Base-by-base conservation (phyloP, 2,113 vertebrate species). In the Cromileptes altivelis region DNA sequence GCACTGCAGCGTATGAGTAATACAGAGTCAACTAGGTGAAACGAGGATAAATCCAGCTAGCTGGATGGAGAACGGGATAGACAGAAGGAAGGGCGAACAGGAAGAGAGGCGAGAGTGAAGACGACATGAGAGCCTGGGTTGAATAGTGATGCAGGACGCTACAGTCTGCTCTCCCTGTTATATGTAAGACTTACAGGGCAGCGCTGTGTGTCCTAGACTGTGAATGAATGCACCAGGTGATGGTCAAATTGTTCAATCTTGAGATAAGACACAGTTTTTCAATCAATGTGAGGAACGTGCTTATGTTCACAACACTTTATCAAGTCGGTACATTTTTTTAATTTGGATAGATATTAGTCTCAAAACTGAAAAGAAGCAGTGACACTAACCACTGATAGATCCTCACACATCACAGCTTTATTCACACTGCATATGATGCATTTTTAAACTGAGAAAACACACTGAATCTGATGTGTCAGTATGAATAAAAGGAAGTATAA, bases 21-120 rank as follows among this genome's bases (percentile, higher is more conserved):
- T 21, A 75, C 52, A 10, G n/a, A 65, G 69, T 71, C 74, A 73
- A 42, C 65, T 30, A 40, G 80, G 81, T 88, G 83, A 84, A 80
- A 82, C 52, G 1, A 70, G 86, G 89, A 84, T 58, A 73, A 40
- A 77, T 77, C 61, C 71, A 6, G 30, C 6, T 18, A 5, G 40
- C 63, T 71, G 73, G 71, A 67, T 56, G 61, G 58, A 80, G 57
- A 69, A 33, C 33, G 40, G 4, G 37, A 25, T 18, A 56, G 57
- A 74, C 72, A 60, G 72, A 64, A 37, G 8, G 58, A 70, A 71
- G 70, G 55, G 63, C 3, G n/a, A 77, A 64, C 8, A 37, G 80
- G 27, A 56, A 70, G 27, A 47, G 70, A 63, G 55, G 11, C 4
- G 21, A 63, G 69, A 62, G 57, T 19, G 62, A 65, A 60, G 55